phyloP scores from a whole-genome alignment of 2,888 invertebrate genomes.

The Yponomeuta plumbellus region DNA sequence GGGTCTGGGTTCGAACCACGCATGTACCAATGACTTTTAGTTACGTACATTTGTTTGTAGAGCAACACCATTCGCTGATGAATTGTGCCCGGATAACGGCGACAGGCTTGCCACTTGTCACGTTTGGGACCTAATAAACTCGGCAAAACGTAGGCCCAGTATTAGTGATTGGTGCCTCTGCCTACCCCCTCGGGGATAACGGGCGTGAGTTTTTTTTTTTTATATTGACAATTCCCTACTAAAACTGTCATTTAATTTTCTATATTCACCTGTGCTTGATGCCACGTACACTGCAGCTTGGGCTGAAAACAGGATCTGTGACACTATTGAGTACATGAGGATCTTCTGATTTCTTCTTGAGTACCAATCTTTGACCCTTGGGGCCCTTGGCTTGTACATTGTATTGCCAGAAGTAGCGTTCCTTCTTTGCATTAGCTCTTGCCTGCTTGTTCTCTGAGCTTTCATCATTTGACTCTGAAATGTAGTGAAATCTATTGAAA shows the following conservation, averaged over 20 bases:
- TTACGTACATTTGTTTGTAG: too few relatives aligned
- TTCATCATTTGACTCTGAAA: conserved; percentile 81
- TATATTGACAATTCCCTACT: background rate
- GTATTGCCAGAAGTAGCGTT: conserved; percentile 98
- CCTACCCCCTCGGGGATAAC: too few relatives aligned
- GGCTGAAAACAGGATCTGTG: conserved; percentile 97
- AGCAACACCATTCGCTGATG: too few relatives aligned
- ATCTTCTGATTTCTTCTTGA: conserved; percentile 91
- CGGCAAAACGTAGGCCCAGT: too few relatives aligned
- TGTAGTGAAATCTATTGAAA: background rate
- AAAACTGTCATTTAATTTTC: background rate
- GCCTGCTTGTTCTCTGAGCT: conserved; percentile 67
- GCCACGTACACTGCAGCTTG: conserved; percentile 91
- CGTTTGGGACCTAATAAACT: too few relatives aligned
- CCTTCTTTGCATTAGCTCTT: conserved; percentile 78
- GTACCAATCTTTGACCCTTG: conserved; percentile 92
- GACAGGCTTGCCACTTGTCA: too few relatives aligned
- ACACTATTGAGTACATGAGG: conserved; percentile 94
- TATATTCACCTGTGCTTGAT: conserved; percentile 86
- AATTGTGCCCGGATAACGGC: too few relatives aligned
- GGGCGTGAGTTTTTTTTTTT: too few relatives aligned
- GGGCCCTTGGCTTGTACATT: conserved; percentile 99
- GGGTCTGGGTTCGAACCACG: too few relatives aligned
- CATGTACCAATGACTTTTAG: too few relatives aligned
- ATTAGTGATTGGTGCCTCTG: too few relatives aligned